These are phyloP conservation scores for Isaurus tuberculatus DNA, from an alignment of 92 coral and sea anemone genomes.

Conservation along the genomic window DNA sequence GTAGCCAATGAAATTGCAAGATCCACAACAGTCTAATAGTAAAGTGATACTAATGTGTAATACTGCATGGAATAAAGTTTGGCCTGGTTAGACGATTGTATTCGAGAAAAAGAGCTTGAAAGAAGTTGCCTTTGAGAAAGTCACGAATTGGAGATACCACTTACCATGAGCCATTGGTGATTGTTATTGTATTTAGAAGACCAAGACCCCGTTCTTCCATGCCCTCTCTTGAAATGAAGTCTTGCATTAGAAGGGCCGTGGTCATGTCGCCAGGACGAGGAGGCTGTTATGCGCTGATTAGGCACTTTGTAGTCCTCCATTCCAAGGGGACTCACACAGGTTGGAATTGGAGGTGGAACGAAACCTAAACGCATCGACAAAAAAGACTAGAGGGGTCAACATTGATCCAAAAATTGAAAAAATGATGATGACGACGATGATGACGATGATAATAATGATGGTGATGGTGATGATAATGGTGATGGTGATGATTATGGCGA, in stretches of 20 bases:
- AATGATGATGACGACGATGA: too few species aligned
- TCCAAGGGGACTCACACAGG: conserved; percentile 40
- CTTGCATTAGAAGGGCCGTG: conserved; percentile 31
- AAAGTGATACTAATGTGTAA: too few species aligned
- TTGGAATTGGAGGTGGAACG: conserved; percentile 22
- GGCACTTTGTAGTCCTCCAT: conserved; percentile 24
- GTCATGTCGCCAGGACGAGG: background rate
- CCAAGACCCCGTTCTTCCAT: conserved; percentile 30
- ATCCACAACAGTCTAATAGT: too few species aligned
- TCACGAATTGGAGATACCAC: background rate
- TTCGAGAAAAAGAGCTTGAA: too few species aligned
- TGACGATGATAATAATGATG: too few species aligned
- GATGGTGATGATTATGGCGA: too few species aligned
- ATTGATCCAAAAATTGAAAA: too few species aligned
- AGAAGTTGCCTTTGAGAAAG: background rate
- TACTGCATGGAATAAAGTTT: too few species aligned
- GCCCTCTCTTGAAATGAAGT: conserved; percentile 24
- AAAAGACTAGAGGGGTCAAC: too few species aligned
- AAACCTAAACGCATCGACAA: background rate
- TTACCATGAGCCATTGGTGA: conserved; percentile 32
- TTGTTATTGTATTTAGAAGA: conserved; percentile 14
- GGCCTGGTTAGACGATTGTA: too few species aligned
- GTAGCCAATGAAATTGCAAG: too few species aligned
- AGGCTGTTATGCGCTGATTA: conserved; percentile 30
- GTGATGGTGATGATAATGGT: too few species aligned